Conservation (phyloP, 2,888 invertebrate species). For the Acleris emargana region DNA sequence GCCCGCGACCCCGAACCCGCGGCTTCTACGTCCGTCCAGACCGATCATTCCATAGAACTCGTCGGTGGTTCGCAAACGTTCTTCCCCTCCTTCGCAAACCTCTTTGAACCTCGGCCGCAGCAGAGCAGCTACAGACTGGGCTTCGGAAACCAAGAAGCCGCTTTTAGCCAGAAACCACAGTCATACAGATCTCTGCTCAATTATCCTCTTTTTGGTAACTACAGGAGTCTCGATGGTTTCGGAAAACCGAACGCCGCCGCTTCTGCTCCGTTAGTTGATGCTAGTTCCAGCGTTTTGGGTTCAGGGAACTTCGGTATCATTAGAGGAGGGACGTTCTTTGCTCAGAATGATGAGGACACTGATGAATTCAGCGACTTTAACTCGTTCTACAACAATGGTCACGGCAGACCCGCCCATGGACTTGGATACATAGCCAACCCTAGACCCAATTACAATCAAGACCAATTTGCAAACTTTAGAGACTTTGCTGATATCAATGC, state of each 20-base stretch:
- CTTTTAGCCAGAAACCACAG: conserved; percentile 84
- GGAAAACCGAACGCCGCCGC: conserved; percentile 66
- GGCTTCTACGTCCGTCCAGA: conserved; percentile 56
- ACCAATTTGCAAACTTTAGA: conserved; percentile 94
- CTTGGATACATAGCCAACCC: conserved; percentile 86
- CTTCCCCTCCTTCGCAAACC: conserved; percentile 90
- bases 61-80: conserved; percentile 86
- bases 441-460: conserved; percentile 89
- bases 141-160: conserved; percentile 84
- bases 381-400: conserved; percentile 87
- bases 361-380: conserved; percentile 84
- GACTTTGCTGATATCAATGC: conserved; percentile 96
- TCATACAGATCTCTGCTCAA: conserved; percentile 76
- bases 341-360: conserved; percentile 87
- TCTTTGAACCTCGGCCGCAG: conserved; percentile 84
- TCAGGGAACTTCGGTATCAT: conserved; percentile 95
- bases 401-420: conserved; percentile 87
- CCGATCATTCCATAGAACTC: conserved; percentile 81
- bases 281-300: conserved; percentile 87
- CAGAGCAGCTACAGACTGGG: conserved; percentile 84
- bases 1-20: conserved; percentile 55
- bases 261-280: conserved; percentile 72
- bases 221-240: conserved; percentile 68
- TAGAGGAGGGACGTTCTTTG: conserved; percentile 93
- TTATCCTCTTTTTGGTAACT: conserved; percentile 71